Conservation (phyloP, 2,888 invertebrate species). For the Amorpha juglandis region DNA sequence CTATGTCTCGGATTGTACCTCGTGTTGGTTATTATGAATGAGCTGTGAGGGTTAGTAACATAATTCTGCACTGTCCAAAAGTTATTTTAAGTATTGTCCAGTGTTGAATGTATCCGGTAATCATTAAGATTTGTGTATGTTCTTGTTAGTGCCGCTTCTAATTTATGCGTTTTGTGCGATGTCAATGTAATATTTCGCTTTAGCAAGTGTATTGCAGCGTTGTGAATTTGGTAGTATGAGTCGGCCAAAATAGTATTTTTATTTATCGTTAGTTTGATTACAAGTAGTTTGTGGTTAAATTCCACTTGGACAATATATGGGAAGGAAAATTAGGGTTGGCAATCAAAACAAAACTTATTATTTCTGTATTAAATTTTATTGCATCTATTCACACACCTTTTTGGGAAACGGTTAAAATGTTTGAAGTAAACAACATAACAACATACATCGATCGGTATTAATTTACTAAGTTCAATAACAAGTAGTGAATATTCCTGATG, state of each 20-base stretch:
- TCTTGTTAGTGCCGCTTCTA: slow-evolving; percentile 6
- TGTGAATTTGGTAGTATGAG: background rate
- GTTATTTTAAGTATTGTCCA: slow-evolving; percentile 23
- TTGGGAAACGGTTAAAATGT: slow-evolving; percentile 72
- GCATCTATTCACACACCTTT: slow-evolving; percentile 86
- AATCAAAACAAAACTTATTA: slow-evolving; percentile 38
- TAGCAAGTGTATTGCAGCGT: background rate
- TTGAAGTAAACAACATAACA: slow-evolving; percentile 62
- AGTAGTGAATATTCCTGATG: slow-evolving; percentile 10
- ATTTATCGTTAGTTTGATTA: background rate
- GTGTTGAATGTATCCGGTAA: slow-evolving; percentile 16
- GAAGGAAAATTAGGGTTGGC: background rate
- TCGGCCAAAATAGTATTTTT: too few relatives aligned
- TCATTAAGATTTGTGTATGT: slow-evolving; percentile 11
- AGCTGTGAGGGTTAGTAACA: slow-evolving; percentile 14
- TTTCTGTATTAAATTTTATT: slow-evolving; percentile 85
- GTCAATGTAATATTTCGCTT: background rate
- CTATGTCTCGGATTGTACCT: slow-evolving; percentile 19
- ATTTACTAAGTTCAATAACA: slow-evolving; percentile 16
- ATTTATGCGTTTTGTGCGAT: slow-evolving; percentile 8
- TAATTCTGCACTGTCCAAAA: slow-evolving; percentile 20
- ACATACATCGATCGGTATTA: slow-evolving; percentile 34
- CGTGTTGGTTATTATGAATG: slow-evolving; percentile 23
- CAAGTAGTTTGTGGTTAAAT: background rate
- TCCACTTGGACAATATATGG: background rate